Evolutionary conservation across 1,140 invertebrate species (phyloP).

Genomic region (Drosophila triauraria): DNA sequence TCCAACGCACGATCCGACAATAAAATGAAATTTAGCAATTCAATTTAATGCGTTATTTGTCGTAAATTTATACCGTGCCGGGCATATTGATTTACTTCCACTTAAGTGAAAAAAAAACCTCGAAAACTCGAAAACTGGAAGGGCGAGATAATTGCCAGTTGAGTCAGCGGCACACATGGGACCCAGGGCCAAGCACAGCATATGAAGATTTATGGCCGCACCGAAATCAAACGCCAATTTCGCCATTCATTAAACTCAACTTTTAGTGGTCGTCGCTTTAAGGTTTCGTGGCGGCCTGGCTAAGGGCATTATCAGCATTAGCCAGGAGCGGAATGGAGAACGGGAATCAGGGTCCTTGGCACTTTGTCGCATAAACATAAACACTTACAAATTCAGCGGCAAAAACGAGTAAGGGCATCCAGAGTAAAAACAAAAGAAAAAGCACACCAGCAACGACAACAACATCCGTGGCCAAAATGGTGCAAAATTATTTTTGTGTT

Average conservation of each 20-base stretch:
- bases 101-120: conserved; percentile 28
- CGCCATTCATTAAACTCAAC: conserved; percentile 75
- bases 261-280: conserved; percentile 65
- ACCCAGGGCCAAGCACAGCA: conserved; percentile 24
- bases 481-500: conserved; percentile 50
- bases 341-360: conserved; percentile 19
- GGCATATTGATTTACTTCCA: conserved; percentile 72
- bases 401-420: conserved; percentile 7
- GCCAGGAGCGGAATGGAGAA: conserved; percentile 17
- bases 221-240: conserved; percentile 78
- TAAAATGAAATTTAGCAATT: conserved; percentile 83
- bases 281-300: conserved; percentile 31
- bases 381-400: conserved; percentile 66
- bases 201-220: conserved; percentile 72
- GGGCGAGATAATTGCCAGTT: conserved; percentile 68
- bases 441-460: conserved; percentile 6
- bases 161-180: conserved; percentile 64
- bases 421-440: conserved; percentile 37
- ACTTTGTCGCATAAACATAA: conserved; percentile 77
- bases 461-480: conserved; percentile 30
- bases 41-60: conserved; percentile 81
- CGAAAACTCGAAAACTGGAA: conserved; percentile 16
- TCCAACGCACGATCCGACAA: conserved; percentile 66
- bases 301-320: conserved; percentile 34
- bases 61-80: conserved; percentile 65